Percentiles rank a stretch among this genome's conserved stretches.
Evolutionary conservation across 2,113 vertebrate species (phyloP).

Genomic region (Sceloporus tristichus): DNA sequence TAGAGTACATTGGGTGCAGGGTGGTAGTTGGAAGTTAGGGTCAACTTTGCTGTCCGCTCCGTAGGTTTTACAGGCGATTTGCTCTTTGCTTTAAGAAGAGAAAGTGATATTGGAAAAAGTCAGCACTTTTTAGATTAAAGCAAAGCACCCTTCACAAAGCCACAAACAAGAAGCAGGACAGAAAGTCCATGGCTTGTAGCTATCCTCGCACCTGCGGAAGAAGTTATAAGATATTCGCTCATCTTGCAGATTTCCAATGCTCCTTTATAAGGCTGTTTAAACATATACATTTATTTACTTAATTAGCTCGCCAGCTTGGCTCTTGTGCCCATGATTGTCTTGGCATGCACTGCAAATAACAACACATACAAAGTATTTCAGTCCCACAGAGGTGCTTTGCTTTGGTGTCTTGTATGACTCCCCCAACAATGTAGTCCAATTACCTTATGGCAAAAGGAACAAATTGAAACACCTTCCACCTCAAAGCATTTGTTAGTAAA

Average conservation of each 20-base stretch:
- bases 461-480: conserved; percentile 36
- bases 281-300: conserved; percentile 84
- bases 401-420: conserved; percentile 60
- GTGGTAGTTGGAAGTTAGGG: conserved; percentile 86
- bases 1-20: conserved; percentile 89
- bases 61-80: conserved; percentile 88
- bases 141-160: conserved; percentile 92
- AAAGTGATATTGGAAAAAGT: conserved; percentile 89
- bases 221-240: conserved; percentile 88
- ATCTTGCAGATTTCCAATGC: conserved; percentile 86
- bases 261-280: conserved; percentile 85
- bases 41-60: conserved; percentile 89
- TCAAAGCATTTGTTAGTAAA: conserved; percentile 43
- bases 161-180: conserved; percentile 89
- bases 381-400: conserved; percentile 70
- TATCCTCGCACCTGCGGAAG: conserved; percentile 94
- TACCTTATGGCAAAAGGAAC: conserved; percentile 36
- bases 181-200: conserved; percentile 91
- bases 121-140: conserved; percentile 92
- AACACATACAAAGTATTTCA: conserved; percentile 85
- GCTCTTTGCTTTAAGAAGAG: conserved; percentile 91
- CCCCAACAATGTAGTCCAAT: conserved; percentile 47
- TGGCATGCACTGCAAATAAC: conserved; percentile 87
- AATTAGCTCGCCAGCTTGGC: conserved; percentile 84
- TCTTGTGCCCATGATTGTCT: conserved; percentile 83